A percentile compares a stretch with the other conserved stretches of the same genome.
These are phyloP conservation scores for Engraulis encrasicolus DNA, from an alignment of 2,113 vertebrate genomes.

Conservation along the genomic window DNA sequence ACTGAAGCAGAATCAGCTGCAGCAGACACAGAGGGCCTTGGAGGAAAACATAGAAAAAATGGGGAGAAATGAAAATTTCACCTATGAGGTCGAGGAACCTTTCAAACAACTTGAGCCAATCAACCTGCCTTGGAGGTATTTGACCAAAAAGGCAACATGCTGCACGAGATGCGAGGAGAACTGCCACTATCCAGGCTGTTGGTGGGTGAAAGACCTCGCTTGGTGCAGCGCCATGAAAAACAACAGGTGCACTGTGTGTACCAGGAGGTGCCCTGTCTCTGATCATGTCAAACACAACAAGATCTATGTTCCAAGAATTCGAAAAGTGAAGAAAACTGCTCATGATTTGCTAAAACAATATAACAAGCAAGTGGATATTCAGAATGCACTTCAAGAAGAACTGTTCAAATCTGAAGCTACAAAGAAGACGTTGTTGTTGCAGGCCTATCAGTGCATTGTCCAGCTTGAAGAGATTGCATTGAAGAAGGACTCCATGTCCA, in stretches of 20 bases:
- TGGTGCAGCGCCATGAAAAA: not conserved
- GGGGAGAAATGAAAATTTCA: not conserved
- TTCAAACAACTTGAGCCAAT: not conserved
- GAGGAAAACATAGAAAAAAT: conserved; percentile 5
- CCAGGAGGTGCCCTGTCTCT: not conserved
- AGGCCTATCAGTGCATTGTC: conserved; percentile 19
- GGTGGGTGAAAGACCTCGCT: not conserved
- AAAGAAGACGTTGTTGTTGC: not conserved
- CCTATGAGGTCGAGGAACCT: not conserved
- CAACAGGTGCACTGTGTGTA: not conserved
- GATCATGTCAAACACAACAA: not conserved
- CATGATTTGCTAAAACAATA: not conserved
- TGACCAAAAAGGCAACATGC: not conserved
- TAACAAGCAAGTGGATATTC: not conserved
- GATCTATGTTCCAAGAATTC: not conserved
- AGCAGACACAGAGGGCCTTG: conserved; percentile 10
- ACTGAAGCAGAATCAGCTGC: not conserved
- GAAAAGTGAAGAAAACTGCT: not conserved
- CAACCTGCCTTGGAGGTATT: not conserved
- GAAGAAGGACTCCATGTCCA: not conserved
- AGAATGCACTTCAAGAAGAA: not conserved
- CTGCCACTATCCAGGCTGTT: not conserved
- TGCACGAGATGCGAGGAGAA: not conserved
- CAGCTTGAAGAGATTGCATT: conserved; percentile 22
- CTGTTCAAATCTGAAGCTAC: not conserved